Base-by-base conservation (phyloP, 2,888 invertebrate genomes). In the Steinernema scapterisci region DNA sequence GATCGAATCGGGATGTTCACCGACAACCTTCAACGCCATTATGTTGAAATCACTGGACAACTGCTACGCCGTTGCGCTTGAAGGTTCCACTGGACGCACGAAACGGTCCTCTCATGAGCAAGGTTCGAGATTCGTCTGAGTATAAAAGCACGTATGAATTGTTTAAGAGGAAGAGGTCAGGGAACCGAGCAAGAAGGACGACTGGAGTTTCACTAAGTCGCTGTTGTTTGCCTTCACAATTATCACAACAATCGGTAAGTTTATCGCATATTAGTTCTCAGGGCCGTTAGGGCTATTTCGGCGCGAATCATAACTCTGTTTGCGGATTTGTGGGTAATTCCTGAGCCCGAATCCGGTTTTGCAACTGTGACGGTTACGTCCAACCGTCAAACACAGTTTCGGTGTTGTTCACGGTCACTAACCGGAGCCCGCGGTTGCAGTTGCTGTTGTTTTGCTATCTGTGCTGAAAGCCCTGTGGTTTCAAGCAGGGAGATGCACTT, bases 141-240 rank as follows among this genome's bases (percentile, higher is more conserved):
- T n/a, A n/a, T 25, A 6, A 70, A 23, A 23, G 19, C 72, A 31
- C 31, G 11, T 23, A 6, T 16, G n/a, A 27, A 44, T 51, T 38
- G 38, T 38, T 13, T 23, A 31, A 74, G 74, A 51, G 16, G 73
- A 73, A 16, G 46, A 71, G 23, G 51, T 52, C 31, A 52, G 43
- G 0, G 73, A 72, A 27, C 63, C 71, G 31, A 73, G 73, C 16
- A 56, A 46, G 44, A 70, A 76, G 27, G 23, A 78, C 70, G 75
- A 77, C 13, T 85, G 86, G 86, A 83, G 84, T 1, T 86, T 86
- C 48, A 81, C 81, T 73, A 85, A 86, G 71, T 80, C 84, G 0
- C 80, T 86, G 38, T 77, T 86, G 1, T 86, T 86, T 44, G 81
- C 84, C 0, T 86, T 86, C 72, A 86, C 86, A 6, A 82, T 86